A percentile compares a stretch with the other conserved stretches of the same genome.
phyloP scores from a whole-genome alignment of 30 jellyfish, hydroid and myxozoan species.

The Aurelia sp. region DNA sequence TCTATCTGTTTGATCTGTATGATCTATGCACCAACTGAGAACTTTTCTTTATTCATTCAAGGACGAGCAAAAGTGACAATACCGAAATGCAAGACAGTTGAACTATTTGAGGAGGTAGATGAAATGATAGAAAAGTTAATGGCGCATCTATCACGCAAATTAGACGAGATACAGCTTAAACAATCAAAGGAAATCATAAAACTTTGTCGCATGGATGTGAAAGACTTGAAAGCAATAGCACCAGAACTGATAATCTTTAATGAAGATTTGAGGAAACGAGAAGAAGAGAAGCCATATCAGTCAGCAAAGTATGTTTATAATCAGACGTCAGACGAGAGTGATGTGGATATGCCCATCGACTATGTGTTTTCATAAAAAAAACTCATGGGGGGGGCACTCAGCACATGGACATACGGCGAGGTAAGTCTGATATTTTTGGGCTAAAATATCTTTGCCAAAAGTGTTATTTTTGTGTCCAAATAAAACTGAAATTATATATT shows the following conservation, averaged over 20 bases:
- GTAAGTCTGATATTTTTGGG: too few relatives aligned
- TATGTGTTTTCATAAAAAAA: not conserved
- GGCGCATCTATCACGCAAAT: not conserved
- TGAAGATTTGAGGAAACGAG: slow-evolving; percentile 10
- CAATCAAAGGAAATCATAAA: slow-evolving; percentile 19
- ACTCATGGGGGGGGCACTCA: too few relatives aligned
- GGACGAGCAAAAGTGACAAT: slow-evolving; percentile 27
- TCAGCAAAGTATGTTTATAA: not conserved
- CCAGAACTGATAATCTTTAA: slow-evolving; percentile 28
- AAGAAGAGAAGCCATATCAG: not conserved
- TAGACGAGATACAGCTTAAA: slow-evolving; percentile 2
- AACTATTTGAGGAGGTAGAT: slow-evolving; percentile 1
- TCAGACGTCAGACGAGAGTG: slow-evolving; percentile 3
- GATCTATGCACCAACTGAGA: not conserved
- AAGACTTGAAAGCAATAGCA: slow-evolving; percentile 23
- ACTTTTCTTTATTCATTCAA: not conserved
- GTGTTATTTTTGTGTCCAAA: too few relatives aligned
- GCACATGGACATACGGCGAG: too few relatives aligned
- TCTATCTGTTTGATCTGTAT: too few relatives aligned
- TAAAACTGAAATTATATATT: too few relatives aligned
- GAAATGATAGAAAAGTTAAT: not conserved
- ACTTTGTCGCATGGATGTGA: slow-evolving; percentile 25
- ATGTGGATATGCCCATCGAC: slow-evolving; percentile 40
- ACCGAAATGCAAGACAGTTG: not conserved
- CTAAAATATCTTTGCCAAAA: too few relatives aligned